Percentiles rank a stretch among this genome's conserved stretches.
Conservation (phyloP, 2,888 invertebrate genomes). For the Neoitamus cyanurus region DNA sequence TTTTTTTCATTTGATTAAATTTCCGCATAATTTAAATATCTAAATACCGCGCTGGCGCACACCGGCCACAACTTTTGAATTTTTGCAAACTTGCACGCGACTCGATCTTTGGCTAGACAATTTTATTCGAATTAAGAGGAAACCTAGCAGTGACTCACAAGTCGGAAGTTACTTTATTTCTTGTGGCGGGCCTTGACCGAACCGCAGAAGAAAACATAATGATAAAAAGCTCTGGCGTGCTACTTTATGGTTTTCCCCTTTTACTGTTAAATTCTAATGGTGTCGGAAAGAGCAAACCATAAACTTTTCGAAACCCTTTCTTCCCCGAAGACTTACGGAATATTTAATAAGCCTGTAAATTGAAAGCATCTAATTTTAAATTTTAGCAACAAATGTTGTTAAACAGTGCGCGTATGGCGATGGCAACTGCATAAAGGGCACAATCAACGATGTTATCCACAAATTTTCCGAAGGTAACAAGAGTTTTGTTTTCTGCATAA, state of each 20-base stretch:
- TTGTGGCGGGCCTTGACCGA: not conserved
- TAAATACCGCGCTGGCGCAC: not conserved
- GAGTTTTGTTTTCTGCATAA: not conserved
- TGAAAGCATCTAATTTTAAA: not conserved
- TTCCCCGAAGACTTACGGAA: not conserved
- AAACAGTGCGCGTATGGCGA: conserved; percentile 44
- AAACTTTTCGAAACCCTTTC: not conserved
- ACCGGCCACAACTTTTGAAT: not conserved
- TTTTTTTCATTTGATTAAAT: not conserved
- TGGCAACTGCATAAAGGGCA: conserved; percentile 23
- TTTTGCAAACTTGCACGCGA: not conserved
- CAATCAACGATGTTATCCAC: conserved; percentile 26
- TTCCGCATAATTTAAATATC: not conserved
- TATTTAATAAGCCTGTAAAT: not conserved
- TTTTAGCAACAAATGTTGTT: conserved; percentile 27
- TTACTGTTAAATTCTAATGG: not conserved
- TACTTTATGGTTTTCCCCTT: not conserved
- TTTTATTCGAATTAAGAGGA: not conserved
- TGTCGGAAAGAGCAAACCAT: not conserved
- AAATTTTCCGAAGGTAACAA: not conserved
- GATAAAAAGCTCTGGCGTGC: not conserved
- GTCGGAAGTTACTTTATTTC: not conserved
- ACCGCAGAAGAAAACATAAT: not conserved
- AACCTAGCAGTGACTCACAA: not conserved
- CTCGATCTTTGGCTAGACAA: not conserved